phyloP scores from a whole-genome alignment of 2,888 invertebrate species.

The Ichneumon xanthorius region DNA sequence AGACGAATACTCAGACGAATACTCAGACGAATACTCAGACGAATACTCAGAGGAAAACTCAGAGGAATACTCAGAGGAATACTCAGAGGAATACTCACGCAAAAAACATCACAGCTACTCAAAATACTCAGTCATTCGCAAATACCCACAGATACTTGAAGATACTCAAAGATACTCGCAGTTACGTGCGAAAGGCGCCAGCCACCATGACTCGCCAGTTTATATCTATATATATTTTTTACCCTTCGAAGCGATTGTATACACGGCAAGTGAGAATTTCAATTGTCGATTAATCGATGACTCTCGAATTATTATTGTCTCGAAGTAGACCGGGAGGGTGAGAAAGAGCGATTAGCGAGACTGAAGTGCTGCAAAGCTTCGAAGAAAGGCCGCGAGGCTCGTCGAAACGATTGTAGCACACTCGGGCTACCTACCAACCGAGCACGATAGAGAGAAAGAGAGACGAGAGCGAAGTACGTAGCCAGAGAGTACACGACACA shows the following conservation, averaged over 20 bases:
- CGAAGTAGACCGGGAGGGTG: neutral
- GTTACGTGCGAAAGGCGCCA: no score
- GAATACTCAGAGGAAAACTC: no score
- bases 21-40: no score
- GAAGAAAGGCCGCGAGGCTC: slow-evolving; percentile 73
- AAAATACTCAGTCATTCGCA: no score
- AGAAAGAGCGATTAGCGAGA: slow-evolving; percentile 67
- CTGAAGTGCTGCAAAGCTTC: slow-evolving; percentile 61
- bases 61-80: no score
- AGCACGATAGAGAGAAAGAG: slow-evolving; percentile 21
- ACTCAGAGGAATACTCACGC: no score
- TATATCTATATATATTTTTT: neutral
- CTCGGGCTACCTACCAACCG: neutral
- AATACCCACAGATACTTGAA: no score
- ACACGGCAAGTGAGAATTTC: slow-evolving; percentile 14
- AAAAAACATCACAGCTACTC: no score
- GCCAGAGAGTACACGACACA: slow-evolving; percentile 45
- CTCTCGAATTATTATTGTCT: slow-evolving; percentile 68
- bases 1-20: no score
- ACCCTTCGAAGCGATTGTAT: neutral
- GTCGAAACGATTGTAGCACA: slow-evolving; percentile 45
- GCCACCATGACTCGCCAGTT: no score
- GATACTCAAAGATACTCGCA: no score
- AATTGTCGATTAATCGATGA: slow-evolving; percentile 72
- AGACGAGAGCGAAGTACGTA: slow-evolving; percentile 30